Evolutionary conservation across 2,888 invertebrate genomes (phyloP).

Genomic region (Diplolepis rosae): DNA sequence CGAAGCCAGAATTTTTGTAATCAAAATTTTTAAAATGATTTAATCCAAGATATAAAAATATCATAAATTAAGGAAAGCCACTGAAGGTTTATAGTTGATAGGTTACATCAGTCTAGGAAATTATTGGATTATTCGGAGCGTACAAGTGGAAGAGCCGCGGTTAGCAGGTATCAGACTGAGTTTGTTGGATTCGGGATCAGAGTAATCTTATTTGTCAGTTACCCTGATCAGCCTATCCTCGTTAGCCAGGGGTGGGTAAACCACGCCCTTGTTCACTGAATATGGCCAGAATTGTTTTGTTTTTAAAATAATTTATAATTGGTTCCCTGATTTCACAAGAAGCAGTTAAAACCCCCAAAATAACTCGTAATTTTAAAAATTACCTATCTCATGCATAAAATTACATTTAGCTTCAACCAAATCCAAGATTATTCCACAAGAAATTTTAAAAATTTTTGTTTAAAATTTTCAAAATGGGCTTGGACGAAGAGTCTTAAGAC

Average conservation of each 20-base stretch:
- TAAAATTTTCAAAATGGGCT: not conserved
- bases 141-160: constrained; percentile 62
- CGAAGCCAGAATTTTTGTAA: not conserved
- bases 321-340: not conserved
- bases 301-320: constrained; percentile 22
- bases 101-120: constrained; percentile 53
- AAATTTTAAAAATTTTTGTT: not conserved
- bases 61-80: not conserved
- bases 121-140: constrained; percentile 72
- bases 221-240: constrained; percentile 71
- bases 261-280: constrained; percentile 67
- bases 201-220: constrained; percentile 72
- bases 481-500: not conserved
- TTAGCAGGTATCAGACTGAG: constrained; percentile 70
- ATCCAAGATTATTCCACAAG: not conserved
- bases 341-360: not conserved
- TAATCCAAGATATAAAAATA: not conserved
- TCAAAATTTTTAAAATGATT: not conserved
- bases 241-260: constrained; percentile 65
- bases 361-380: not conserved
- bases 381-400: not conserved
- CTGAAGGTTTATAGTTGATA: constrained; percentile 20
- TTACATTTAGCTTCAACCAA: not conserved
- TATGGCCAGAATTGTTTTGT: constrained; percentile 6
- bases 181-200: constrained; percentile 74